These are phyloP conservation scores for Pampusana beccarii DNA, from an alignment of 2,113 vertebrate genomes.

Conservation along the genomic window DNA sequence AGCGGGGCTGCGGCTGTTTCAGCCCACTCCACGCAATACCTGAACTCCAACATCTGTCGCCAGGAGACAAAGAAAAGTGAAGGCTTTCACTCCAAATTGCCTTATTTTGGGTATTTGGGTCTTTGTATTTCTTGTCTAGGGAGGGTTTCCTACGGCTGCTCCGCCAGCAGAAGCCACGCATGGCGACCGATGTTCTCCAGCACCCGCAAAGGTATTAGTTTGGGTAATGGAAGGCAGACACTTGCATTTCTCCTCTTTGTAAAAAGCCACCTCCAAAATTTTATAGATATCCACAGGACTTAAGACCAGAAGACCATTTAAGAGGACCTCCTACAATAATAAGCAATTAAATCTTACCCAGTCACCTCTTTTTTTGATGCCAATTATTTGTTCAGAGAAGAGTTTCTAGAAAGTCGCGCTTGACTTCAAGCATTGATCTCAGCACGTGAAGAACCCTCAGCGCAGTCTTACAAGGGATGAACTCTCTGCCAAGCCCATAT, in stretches of 20 bases:
- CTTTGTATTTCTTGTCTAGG: neutral
- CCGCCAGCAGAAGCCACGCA: neutral
- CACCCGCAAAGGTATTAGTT: neutral
- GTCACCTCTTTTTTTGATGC: neutral
- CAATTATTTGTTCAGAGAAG: neutral
- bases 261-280: neutral
- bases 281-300: neutral
- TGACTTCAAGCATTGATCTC: slow-evolving; percentile 24
- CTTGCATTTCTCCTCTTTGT: neutral
- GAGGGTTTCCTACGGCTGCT: neutral
- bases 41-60: neutral
- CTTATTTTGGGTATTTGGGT: neutral
- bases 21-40: neutral
- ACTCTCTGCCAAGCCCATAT: slow-evolving; percentile 20
- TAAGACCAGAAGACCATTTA: neutral
- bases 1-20: neutral
- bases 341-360: neutral
- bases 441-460: slow-evolving; percentile 8
- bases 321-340: neutral
- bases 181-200: neutral
- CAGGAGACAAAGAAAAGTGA: neutral
- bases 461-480: neutral
- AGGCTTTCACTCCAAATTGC: neutral
- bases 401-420: neutral
- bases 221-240: neutral